These are phyloP conservation scores for Cotesia chilonis DNA, from an alignment of 1,140 invertebrate species.

Conservation along the genomic window DNA sequence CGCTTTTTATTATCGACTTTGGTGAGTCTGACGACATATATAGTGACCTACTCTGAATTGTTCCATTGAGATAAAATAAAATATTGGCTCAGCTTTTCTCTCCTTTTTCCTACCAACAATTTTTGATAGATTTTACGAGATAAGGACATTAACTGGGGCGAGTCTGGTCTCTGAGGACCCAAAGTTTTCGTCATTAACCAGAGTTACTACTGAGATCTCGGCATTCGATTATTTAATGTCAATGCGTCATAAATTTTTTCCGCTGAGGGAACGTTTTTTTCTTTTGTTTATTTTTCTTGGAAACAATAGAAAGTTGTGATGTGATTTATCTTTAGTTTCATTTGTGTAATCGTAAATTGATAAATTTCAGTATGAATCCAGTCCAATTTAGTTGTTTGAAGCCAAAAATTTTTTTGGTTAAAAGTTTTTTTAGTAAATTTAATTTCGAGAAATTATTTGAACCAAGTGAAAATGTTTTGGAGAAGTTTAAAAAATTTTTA, in stretches of 20 bases:
- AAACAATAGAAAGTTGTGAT: slow-evolving; percentile 23
- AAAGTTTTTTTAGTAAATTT: too few relatives aligned
- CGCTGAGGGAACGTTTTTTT: background rate
- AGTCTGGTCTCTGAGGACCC: slow-evolving; percentile 32
- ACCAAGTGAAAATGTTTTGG: too few relatives aligned
- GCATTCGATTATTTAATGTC: too few relatives aligned
- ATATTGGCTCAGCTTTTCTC: background rate
- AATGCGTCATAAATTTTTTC: too few relatives aligned
- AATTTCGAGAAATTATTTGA: too few relatives aligned
- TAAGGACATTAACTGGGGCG: slow-evolving; percentile 14
- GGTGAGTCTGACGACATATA: background rate
- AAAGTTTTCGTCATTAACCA: slow-evolving; percentile 26
- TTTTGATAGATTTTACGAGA: background rate
- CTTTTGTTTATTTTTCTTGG: slow-evolving; percentile 6
- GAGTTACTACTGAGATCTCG: background rate
- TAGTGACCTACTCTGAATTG: background rate
- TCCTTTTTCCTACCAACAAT: background rate
- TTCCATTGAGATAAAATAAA: background rate
- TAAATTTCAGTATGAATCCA: background rate
- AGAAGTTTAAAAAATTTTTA: too few relatives aligned
- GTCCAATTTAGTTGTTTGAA: slow-evolving; percentile 31
- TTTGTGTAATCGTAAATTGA: background rate
- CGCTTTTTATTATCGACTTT: background rate
- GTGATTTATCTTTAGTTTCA: too few relatives aligned
- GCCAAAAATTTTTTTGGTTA: too few relatives aligned